Conservation (phyloP, 2,888 invertebrate species). For the Vanessa cardui region DNA sequence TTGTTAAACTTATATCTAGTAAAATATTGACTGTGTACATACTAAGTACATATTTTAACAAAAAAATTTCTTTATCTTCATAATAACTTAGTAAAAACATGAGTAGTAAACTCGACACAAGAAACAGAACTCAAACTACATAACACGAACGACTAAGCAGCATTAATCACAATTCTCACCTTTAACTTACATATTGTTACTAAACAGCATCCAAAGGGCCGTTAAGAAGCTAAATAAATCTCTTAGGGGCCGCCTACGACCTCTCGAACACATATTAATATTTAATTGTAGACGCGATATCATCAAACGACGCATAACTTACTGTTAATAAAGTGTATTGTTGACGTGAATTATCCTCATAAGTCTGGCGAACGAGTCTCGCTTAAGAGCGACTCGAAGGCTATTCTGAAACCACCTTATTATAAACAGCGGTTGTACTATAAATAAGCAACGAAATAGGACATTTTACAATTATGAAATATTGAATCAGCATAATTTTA, state of each 20-base stretch:
- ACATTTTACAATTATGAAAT: too few species aligned
- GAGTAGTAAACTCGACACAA: constrained; percentile 8
- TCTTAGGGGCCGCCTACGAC: constrained; percentile 59
- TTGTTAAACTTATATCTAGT: not conserved
- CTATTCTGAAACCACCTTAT: constrained; percentile 50
- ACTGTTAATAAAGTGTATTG: constrained; percentile 81
- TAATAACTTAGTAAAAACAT: constrained; percentile 16
- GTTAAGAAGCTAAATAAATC: constrained; percentile 63
- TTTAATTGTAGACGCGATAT: constrained; percentile 81
- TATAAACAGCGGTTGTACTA: not conserved
- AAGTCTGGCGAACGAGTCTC: constrained; percentile 64
- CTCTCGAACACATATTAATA: constrained; percentile 75
- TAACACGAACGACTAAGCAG: constrained; percentile 18
- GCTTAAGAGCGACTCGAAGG: constrained; percentile 45
- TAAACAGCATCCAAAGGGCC: constrained; percentile 49
- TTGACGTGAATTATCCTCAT: constrained; percentile 80
- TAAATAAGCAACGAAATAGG: not conserved
- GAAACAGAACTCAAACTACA: constrained; percentile 26
- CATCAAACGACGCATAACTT: constrained; percentile 74
- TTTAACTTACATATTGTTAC: constrained; percentile 58
- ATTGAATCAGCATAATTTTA: too few species aligned
- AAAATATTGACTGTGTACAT: not conserved
- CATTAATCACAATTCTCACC: constrained; percentile 56
- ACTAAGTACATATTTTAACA: not conserved
- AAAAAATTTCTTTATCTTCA: constrained; percentile 2